A percentile compares a stretch with the other conserved stretches of the same genome.
Evolutionary conservation across 2,113 vertebrate species (phyloP).

Genomic region (Dasypus novemcinctus): DNA sequence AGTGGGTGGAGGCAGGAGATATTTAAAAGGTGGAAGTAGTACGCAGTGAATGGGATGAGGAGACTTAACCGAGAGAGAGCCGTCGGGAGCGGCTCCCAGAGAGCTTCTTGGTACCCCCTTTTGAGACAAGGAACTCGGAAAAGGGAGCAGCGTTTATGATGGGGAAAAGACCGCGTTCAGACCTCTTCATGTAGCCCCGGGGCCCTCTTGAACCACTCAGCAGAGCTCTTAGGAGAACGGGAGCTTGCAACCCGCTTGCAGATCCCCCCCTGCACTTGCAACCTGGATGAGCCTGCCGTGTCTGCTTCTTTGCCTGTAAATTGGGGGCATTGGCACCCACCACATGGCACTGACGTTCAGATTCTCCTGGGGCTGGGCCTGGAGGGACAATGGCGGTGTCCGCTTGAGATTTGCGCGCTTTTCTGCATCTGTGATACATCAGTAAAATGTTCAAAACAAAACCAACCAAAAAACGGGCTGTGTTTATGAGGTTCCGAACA

Average conservation of each 20-base stretch:
- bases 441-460: not conserved
- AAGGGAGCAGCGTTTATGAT: not conserved
- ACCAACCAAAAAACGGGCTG: not conserved
- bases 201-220: not conserved
- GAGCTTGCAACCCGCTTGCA: not conserved
- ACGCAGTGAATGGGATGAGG: not conserved
- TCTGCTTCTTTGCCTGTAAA: not conserved
- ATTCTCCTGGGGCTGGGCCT: not conserved
- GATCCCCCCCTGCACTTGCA: not conserved
- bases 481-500: not conserved
- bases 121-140: not conserved
- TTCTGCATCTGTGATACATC: not conserved
- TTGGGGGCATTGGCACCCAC: not conserved
- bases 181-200: not conserved
- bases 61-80: not conserved
- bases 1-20: not conserved
- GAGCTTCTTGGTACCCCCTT: not conserved
- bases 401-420: not conserved
- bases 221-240: not conserved
- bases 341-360: not conserved
- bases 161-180: not conserved
- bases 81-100: not conserved
- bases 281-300: not conserved
- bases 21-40: no score
- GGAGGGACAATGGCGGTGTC: fast-evolving